These are phyloP conservation scores for Lydus trimaculatus DNA, from an alignment of 2,888 invertebrate species.

Conservation along the genomic window DNA sequence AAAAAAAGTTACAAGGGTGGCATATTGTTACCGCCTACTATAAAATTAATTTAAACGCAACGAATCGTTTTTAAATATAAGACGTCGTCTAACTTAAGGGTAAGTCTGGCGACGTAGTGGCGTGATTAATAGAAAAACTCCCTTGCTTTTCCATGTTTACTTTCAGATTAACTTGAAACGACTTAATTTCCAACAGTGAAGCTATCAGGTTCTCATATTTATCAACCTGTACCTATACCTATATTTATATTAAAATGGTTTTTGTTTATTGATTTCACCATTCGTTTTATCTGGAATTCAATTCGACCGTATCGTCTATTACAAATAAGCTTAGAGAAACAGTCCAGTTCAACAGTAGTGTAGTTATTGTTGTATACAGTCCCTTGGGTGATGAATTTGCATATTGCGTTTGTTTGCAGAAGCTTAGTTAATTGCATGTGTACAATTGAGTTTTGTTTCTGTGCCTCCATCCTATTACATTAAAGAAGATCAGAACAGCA, in stretches of 20 bases:
- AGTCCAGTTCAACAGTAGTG: background rate
- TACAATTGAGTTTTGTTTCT: constrained; percentile 38
- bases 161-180: constrained; percentile 6
- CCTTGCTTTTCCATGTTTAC: constrained; percentile 2
- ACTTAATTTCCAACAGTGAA: background rate
- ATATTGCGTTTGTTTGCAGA: constrained; percentile 41
- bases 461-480: constrained; percentile 33
- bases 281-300: background rate
- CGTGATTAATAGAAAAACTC: constrained; percentile 13
- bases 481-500: constrained; percentile 33
- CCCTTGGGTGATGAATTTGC: constrained; percentile 40
- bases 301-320: background rate
- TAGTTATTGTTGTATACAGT: background rate
- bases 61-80: background rate
- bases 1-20: background rate
- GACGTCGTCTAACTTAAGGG: background rate
- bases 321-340: background rate
- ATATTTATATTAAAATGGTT: background rate
- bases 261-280: background rate
- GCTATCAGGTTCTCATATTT: no score
- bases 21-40: background rate
- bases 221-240: no score
- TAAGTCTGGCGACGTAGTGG: background rate
- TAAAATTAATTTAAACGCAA: background rate
- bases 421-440: constrained; percentile 41